These are phyloP conservation scores for Manis javanica DNA, from an alignment of 2,797 vertebrate species.

Conservation along the genomic window DNA sequence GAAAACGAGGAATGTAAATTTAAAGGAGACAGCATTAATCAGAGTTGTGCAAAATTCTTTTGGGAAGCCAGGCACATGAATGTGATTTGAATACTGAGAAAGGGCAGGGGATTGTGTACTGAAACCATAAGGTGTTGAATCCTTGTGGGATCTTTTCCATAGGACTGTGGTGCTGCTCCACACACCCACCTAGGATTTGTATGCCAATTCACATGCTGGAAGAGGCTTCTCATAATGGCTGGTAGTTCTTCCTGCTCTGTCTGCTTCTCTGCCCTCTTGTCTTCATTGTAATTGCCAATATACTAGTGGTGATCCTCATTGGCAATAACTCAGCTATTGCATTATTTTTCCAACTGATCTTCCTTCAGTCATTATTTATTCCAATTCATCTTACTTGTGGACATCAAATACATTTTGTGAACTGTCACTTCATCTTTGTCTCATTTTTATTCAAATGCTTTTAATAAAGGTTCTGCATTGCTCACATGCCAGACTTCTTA, in stretches of 20 bases:
- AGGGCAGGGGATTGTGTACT: background rate
- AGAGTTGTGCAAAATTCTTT: background rate
- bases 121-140: background rate
- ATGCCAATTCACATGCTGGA: background rate
- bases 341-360: background rate
- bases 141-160: background rate
- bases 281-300: background rate
- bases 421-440: background rate
- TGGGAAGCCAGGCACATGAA: background rate
- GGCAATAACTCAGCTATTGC: background rate
- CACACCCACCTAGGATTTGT: no score
- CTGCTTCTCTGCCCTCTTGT: background rate
- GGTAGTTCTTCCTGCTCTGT: background rate
- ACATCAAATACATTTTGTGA: background rate
- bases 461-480: background rate
- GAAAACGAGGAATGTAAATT: background rate
- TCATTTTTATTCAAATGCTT: conserved; percentile 18
- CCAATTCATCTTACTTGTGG: background rate
- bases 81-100: background rate
- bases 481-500: background rate
- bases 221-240: background rate
- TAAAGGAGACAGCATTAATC: background rate
- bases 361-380: background rate
- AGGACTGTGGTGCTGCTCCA: background rate
- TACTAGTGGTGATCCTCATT: background rate